Evolutionary conservation across 2,113 vertebrate species (phyloP).

Genomic region (Oostethus manadensis): DNA sequence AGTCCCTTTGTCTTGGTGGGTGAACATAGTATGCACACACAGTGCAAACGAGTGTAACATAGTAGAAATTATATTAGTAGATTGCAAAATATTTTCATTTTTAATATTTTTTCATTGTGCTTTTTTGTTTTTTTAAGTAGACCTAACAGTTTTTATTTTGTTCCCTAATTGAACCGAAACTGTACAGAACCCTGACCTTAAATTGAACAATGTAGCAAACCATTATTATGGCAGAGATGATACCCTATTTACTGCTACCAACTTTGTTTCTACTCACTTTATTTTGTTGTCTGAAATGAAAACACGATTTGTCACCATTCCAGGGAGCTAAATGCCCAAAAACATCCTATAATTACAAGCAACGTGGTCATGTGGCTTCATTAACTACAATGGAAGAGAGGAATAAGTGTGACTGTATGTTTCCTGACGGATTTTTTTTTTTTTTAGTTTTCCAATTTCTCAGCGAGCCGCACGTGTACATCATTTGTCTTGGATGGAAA

Average conservation of each 20-base stretch:
- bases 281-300: not conserved
- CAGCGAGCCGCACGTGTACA: constrained; percentile 28
- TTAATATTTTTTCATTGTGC: too few species aligned
- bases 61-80: too few species aligned
- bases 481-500: constrained; percentile 59
- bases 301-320: not conserved
- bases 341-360: not conserved
- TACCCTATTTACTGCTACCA: not conserved
- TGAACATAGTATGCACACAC: too few species aligned
- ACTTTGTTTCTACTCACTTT: not conserved
- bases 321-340: not conserved
- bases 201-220: not conserved
- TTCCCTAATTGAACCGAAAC: too few species aligned
- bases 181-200: too few species aligned
- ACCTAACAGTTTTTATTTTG: too few species aligned
- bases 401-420: constrained; percentile 46
- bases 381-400: not conserved
- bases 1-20: too few species aligned
- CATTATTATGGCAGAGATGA: not conserved
- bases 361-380: not conserved
- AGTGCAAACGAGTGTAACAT: too few species aligned
- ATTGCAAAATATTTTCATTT: too few species aligned
- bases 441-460: constrained; percentile 41
- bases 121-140: too few species aligned
- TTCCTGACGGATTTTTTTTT: constrained; percentile 19